Conservation (phyloP, 2,113 vertebrate species). For the Phaetusa simplex region DNA sequence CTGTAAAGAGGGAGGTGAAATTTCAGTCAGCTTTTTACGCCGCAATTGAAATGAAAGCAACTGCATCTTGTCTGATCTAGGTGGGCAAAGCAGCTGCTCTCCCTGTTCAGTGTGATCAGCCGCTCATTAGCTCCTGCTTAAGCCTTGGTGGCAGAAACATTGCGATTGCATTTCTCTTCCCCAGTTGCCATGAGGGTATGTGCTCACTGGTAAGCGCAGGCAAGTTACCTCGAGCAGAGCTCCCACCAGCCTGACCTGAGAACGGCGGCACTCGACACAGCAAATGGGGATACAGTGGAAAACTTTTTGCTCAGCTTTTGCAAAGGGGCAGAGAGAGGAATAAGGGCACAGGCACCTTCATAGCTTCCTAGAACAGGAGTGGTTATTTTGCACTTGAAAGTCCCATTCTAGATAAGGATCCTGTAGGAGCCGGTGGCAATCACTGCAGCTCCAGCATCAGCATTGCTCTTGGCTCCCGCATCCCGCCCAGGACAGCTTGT, state of each 20-base stretch:
- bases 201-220: too few species aligned
- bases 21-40: background rate
- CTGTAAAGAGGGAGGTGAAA: background rate
- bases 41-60: background rate
- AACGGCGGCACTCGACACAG: background rate
- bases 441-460: background rate
- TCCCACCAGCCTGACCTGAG: background rate
- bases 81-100: background rate
- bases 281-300: rapidly evolving
- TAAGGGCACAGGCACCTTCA: background rate
- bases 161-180: background rate
- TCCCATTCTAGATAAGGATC: background rate
- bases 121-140: background rate
- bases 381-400: background rate
- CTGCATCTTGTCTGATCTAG: background rate
- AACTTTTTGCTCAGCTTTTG: background rate
- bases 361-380: background rate
- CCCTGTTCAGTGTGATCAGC: background rate
- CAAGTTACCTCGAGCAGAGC: background rate
- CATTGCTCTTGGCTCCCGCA: background rate
- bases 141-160: background rate
- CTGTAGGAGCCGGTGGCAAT: background rate
- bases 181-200: background rate
- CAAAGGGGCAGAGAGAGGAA: background rate
- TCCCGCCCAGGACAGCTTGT: background rate